Evolutionary conservation across 2,113 vertebrate species (phyloP).

Genomic region (Holacanthus passer): DNA sequence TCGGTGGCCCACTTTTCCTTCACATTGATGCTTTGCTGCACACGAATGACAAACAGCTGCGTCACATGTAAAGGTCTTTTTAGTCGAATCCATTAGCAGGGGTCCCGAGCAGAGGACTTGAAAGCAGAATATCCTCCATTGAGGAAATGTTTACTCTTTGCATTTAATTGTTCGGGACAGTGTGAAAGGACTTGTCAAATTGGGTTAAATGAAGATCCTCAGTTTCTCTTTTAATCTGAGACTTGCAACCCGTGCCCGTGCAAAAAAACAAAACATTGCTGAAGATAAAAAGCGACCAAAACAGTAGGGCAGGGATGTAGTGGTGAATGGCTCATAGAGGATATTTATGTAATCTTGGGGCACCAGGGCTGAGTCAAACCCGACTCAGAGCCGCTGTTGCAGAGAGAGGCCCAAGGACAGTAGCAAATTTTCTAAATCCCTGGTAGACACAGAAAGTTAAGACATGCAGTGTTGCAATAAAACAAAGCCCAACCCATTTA

Average conservation of each 20-base stretch:
- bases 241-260: constrained; percentile 46
- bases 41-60: constrained; percentile 67
- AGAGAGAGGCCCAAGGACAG: constrained; percentile 79
- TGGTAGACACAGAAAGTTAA: constrained; percentile 80
- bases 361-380: constrained; percentile 74
- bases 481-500: constrained; percentile 83
- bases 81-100: constrained; percentile 65
- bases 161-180: constrained; percentile 53
- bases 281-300: constrained; percentile 70
- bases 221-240: constrained; percentile 67
- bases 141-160: constrained; percentile 58
- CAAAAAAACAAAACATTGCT: constrained; percentile 47
- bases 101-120: constrained; percentile 24
- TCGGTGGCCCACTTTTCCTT: constrained; percentile 78
- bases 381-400: constrained; percentile 73
- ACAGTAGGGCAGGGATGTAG: constrained; percentile 53
- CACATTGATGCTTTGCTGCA: constrained; percentile 63
- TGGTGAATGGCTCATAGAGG: constrained; percentile 67
- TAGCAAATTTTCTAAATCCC: constrained; percentile 78
- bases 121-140: constrained; percentile 24
- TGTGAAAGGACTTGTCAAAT: constrained; percentile 58
- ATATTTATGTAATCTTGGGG: constrained; percentile 78
- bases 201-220: constrained; percentile 61
- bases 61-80: constrained; percentile 63
- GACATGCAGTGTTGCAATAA: constrained; percentile 80